Base-by-base conservation (phyloP, 2,113 vertebrate genomes). In the human region DNA sequence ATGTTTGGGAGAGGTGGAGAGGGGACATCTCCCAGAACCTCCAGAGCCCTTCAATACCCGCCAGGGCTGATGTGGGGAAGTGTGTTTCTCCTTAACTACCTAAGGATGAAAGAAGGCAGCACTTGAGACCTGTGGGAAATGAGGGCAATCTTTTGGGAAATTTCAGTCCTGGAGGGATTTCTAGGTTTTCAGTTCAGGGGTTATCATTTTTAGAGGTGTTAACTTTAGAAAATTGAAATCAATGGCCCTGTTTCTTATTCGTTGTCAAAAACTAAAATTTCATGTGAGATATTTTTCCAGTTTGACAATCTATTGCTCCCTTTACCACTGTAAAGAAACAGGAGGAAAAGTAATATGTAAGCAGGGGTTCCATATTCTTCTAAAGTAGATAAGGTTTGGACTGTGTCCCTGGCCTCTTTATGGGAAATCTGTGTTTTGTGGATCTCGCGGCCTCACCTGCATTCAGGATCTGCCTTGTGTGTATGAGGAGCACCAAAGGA, bases 401-500 rank as follows among this genome's bases (percentile, higher is more conserved):
- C 32, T 27, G 16, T 0, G 0, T 27, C 8, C 48, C 45, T 48
- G 30, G 20, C 8, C 7, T 43, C 45, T 20, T 52, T 35, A 43
- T 43, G 13, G 55, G 52, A 90, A 52, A 40, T 38, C 32, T 75
- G 68, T 14, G 32, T n/a, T 91, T 32, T 1, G 4, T 30, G 50
- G n/a, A 5, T 50, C 35, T 40, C 14, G 8, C 0, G 32, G 80
- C 16, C 48, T 48, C 68, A 6, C 9, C 40, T 57, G 50, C 6
- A 3, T 30, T 64, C 13, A 8, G 25, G 35, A 27, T 68, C 7
- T 17, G 43, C 30, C 45, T 17, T 57, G 20, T 17, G 35, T 14
- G 20, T 17, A 32, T 30, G 18, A 25, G 0, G 0, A 48, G 14
- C 2, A 11, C 38, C 35, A 2, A 7, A n/a, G 17, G 23, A 66